Evolutionary conservation across 2,888 invertebrate genomes (phyloP), one percentile per base, ranked within the genome.

Genomic region (Thera obeliscata): DNA sequence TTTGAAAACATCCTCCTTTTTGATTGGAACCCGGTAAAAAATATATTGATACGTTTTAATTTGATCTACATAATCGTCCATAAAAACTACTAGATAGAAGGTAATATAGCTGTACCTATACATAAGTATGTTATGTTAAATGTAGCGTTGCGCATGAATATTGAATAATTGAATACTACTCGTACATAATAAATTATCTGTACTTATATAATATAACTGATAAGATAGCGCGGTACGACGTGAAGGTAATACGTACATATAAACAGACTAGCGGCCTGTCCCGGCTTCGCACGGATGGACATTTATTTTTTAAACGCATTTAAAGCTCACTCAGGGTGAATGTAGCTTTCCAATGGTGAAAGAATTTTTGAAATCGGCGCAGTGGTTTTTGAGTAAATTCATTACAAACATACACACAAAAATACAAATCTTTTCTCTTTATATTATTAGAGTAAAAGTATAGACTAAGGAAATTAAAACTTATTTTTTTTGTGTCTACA

Each of bases 101-200:
- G 58, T 38, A 54, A 48, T 35, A n/a, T 12, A n/a, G 9, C 43
- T 46, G 9, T 46, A 9, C 9, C 43, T 4, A 55, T 36, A n/a
- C 1, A 35, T 54, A 11, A 41, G n/a, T 56, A 56, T 55, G 38
- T 11, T n/a, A 55, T 7, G n/a, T 55, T 46, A 33, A 8, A 48
- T 48, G 8, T 48, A 66, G 12, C 61, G 82, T 80, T 82, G 80
- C 85, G 82, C 77, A 83, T 73, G 69, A 77, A 76, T 81, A 82
- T 77, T 74, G 75, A 77, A 80, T 79, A 80, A 56, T 74, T 79
- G 74, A 79, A 79, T 52, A 52, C 43, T 46, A 22, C n/a, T n/a
- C n/a, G n/a, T 81, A 83, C 75, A 83, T 82, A 81, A 79, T 77
- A 77, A 74, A 74, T 78, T 79, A 74, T 78, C 78, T 76, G 71